A percentile compares a stretch with the other conserved stretches of the same genome.
These are phyloP conservation scores for Heliconius eleuchia DNA, from an alignment of 1,140 invertebrate species.

Conservation along the genomic window DNA sequence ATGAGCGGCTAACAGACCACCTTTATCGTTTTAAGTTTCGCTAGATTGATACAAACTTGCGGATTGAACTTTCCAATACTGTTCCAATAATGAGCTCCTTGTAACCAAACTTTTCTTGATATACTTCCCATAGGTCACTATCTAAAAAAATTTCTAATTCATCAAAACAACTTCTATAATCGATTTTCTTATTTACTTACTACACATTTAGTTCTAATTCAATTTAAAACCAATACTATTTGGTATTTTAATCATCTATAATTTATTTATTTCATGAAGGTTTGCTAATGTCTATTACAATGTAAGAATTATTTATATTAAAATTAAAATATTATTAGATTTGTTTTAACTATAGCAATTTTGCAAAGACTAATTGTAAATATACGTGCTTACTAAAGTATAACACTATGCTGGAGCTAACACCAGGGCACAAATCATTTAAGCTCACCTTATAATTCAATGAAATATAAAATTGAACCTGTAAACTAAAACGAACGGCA, in stretches of 20 bases:
- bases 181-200: background rate
- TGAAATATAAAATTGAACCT: conserved; percentile 2
- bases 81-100: background rate
- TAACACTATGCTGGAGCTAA: background rate
- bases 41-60: conserved; percentile 30
- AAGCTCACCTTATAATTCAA: background rate
- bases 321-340: background rate
- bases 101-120: background rate
- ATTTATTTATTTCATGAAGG: too few species aligned
- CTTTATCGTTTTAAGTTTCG: conserved; percentile 40
- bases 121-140: background rate
- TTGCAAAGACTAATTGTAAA: too few species aligned
- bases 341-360: background rate
- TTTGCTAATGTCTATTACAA: too few species aligned
- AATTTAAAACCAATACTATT: too few species aligned
- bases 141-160: background rate
- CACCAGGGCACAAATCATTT: background rate
- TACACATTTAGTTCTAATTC: background rate
- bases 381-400: background rate
- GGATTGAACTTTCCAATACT: conserved; percentile 28
- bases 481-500: conserved; percentile 23
- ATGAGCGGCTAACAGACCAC: conserved; percentile 37
- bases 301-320: too few species aligned
- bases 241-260: too few species aligned
- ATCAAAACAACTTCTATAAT: too few species aligned